Evolutionary conservation across 2,113 vertebrate species (phyloP), one percentile per base, ranked within the genome.

Genomic region (Takifugu bimaculatus): DNA sequence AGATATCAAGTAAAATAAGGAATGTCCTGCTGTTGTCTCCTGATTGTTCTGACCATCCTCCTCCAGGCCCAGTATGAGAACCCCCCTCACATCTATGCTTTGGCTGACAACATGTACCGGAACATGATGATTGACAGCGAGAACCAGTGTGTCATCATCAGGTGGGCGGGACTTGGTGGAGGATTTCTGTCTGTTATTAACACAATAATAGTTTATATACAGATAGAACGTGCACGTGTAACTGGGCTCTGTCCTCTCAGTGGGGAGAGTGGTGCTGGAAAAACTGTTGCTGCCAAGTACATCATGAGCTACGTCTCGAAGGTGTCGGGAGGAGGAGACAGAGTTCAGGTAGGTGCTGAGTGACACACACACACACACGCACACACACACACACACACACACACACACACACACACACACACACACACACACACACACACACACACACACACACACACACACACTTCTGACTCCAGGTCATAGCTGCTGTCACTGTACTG

Each of bases 111-210:
- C 78, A 80, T 93, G 88, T 93, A 93, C 83, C 87, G 92, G 13
- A 93, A 93, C 85, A 93, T 93, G 92, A 89, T 93, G 90, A 93
- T 93, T 3, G 92, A 93, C 60, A 64, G 26, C 0, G 92, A 93
- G 88, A 93, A 93, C 69, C 92, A 93, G 72, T 93, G 92, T 65
- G 92, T 93, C 72, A 93, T 93, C 63, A 93, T 93, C 86, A 93
- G 92, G 92, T 93, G 59, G 78, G 75, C 13, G 43, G 56, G 48
- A 14, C 62, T 64, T 48, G 12, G 13, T 4, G 14, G 12, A 43
- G 14, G 14, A 13, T 5, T 48, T 60, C 3, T n/a, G 27, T 13
- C 13, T 26, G 11, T 10, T 13, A 3, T 14, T 32, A 5, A 25
- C n/a, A 20, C 20, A 20, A 20, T 20, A 20, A 20, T 20, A 20